Conservation (phyloP, 2,888 invertebrate genomes). For the Aelia acuminata region DNA sequence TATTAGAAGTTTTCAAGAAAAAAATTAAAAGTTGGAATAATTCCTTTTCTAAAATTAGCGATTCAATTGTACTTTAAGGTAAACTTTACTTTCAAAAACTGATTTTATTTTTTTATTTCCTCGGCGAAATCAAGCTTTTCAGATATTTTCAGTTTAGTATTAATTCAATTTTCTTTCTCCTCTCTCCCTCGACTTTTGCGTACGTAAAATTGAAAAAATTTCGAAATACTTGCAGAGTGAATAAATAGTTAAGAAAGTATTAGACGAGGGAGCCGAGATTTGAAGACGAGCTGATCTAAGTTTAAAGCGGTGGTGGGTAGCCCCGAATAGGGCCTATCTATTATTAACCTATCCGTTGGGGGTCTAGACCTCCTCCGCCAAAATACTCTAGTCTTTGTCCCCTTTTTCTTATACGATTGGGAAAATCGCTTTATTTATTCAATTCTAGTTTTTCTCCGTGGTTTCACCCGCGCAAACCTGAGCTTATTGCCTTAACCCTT, state of each 20-base stretch:
- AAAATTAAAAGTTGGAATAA: no score
- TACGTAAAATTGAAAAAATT: neutral
- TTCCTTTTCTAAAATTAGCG: no score
- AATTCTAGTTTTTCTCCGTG: neutral
- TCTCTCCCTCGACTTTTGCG: neutral
- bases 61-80: no score
- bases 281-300: slow-evolving; percentile 31
- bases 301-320: neutral
- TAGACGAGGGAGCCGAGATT: slow-evolving; percentile 26
- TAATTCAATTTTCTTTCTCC: neutral
- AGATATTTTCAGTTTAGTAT: no score
- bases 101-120: no score
- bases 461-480: no score
- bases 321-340: neutral
- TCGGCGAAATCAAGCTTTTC: no score
- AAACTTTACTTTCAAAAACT: no score
- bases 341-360: slow-evolving; percentile 33
- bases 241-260: neutral
- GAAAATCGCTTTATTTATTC: no score
- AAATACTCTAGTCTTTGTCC: neutral
- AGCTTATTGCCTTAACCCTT: no score
- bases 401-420: neutral
- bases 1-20: no score
- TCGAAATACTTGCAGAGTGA: neutral
- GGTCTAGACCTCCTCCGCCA: neutral